phyloP scores from a whole-genome alignment of 1,140 invertebrate species.

The Aphidius gifuensis region DNA sequence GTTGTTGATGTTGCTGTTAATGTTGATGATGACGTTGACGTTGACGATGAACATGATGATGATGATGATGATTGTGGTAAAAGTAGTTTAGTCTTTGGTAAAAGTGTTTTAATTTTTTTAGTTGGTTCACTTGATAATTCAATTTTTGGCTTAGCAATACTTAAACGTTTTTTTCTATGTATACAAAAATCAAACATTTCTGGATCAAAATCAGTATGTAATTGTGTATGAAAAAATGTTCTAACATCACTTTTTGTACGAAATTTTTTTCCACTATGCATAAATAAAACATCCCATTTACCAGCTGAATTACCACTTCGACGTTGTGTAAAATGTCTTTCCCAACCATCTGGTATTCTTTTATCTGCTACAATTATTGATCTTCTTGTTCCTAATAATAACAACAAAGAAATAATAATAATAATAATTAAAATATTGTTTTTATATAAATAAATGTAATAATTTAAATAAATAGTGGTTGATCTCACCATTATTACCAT shows the following conservation, averaged over 20 bases:
- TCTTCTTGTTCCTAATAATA: slow-evolving; percentile 45
- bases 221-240: slow-evolving; percentile 47
- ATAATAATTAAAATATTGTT: too few relatives aligned
- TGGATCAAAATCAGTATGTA: slow-evolving; percentile 43
- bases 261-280: slow-evolving; percentile 59
- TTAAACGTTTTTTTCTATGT: slow-evolving; percentile 44
- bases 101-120: slow-evolving; percentile 50
- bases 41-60: slow-evolving; percentile 25
- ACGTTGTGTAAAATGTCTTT: slow-evolving; percentile 71
- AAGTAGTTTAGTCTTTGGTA: slow-evolving; percentile 42
- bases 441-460: too few relatives aligned
- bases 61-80: slow-evolving; percentile 9
- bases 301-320: slow-evolving; percentile 66
- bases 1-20: too few relatives aligned
- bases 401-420: too few relatives aligned
- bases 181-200: slow-evolving; percentile 56
- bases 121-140: slow-evolving; percentile 29
- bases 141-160: slow-evolving; percentile 35
- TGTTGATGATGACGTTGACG: neutral
- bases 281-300: slow-evolving; percentile 77
- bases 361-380: slow-evolving; percentile 70
- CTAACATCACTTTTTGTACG: slow-evolving; percentile 52
- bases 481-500: slow-evolving; percentile 38
- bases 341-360: slow-evolving; percentile 69
- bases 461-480: too few relatives aligned